These are phyloP conservation scores for Lytechinus pictus DNA, from an alignment of 35 echinoderm and acorn worm species.

Conservation along the genomic window DNA sequence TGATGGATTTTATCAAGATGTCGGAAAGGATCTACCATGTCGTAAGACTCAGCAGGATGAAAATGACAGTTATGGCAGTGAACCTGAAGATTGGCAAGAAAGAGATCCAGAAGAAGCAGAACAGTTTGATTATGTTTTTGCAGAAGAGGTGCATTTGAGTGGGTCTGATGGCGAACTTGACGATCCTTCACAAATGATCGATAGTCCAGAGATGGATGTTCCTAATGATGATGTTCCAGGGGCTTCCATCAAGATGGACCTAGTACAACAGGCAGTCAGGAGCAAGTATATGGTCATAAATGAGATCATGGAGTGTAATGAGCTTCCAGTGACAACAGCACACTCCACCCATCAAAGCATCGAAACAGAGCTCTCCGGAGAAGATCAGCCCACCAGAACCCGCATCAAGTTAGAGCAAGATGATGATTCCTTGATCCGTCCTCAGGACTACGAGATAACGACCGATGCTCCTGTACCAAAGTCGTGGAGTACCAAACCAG, in stretches of 20 bases:
- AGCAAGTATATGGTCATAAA: neutral
- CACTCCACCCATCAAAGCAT: too few relatives aligned
- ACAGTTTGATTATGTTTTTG: neutral
- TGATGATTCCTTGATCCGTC: neutral
- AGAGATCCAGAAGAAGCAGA: neutral
- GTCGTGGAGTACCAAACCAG: neutral
- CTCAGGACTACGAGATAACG: neutral
- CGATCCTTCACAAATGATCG: neutral
- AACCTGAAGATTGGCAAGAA: neutral
- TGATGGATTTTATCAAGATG: neutral
- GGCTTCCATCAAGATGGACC: neutral
- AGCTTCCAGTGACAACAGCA: neutral
- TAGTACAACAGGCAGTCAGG: neutral
- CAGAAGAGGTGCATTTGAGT: neutral
- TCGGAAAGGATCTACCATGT: neutral
- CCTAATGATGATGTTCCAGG: neutral
- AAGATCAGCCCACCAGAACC: neutral
- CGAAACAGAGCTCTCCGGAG: too few relatives aligned
- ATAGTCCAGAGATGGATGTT: neutral
- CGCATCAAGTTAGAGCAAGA: neutral
- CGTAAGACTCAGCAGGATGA: neutral
- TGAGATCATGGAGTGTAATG: neutral
- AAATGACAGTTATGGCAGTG: neutral
- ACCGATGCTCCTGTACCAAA: neutral
- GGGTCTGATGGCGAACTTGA: neutral